Conservation (phyloP, 2,888 invertebrate genomes). For the Epistrophella euchroma region DNA sequence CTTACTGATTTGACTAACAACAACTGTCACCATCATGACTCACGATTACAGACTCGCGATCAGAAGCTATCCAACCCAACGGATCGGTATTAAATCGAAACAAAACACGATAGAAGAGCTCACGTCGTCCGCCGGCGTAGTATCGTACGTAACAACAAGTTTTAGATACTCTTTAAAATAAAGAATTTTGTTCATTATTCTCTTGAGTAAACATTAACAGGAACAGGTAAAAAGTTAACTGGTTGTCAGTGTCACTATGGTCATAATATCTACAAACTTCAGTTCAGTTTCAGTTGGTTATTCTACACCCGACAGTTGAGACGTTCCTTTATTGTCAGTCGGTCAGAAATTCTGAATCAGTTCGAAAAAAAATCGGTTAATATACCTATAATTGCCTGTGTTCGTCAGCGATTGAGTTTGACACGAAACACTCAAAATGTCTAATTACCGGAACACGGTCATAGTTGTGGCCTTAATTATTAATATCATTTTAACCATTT, state of each 20-base stretch:
- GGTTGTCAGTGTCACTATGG: conserved; percentile 14
- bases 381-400: conserved; percentile 1
- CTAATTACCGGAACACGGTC: conserved; percentile 42
- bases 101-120: conserved; percentile 25
- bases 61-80: conserved; percentile 3
- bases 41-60: conserved; percentile 20
- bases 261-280: conserved; percentile 6
- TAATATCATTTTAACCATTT: conserved; percentile 22
- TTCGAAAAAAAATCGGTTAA: no score
- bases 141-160: not conserved
- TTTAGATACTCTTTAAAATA: conserved; percentile 11
- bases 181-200: conserved; percentile 15
- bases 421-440: conserved; percentile 32
- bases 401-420: conserved; percentile 29
- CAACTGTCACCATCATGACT: conserved; percentile 33
- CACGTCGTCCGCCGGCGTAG: not conserved
- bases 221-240: conserved; percentile 4
- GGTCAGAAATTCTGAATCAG: not conserved
- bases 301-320: conserved; percentile 54
- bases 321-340: conserved; percentile 22
- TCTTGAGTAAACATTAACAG: conserved; percentile 43
- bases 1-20: not conserved
- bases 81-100: conserved; percentile 46
- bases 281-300: conserved; percentile 63
- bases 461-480: conserved; percentile 39